A percentile compares a stretch with the other conserved stretches of the same genome.
phyloP scores from a whole-genome alignment of 1,140 invertebrate genomes.

The Bombus waltoni region DNA sequence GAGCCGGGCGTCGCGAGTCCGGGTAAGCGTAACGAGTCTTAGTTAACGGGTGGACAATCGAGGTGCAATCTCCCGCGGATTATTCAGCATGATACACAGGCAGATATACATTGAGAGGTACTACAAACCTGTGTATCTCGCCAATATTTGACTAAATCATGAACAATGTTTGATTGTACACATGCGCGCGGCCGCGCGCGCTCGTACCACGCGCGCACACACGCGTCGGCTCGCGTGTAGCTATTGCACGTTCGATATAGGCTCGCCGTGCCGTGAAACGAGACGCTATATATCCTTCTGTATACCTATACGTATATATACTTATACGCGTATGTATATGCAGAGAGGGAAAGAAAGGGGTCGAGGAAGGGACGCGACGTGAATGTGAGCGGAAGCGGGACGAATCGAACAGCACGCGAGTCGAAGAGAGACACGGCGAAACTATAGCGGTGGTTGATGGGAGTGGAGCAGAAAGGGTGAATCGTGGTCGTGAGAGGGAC shows the following conservation, averaged over 20 bases:
- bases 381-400: not conserved
- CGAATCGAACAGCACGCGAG: not conserved
- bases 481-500: no score
- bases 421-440: not conserved
- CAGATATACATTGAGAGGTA: conserved; percentile 75
- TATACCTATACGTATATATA: not conserved
- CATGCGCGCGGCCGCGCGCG: conserved; percentile 64
- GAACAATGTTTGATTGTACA: conserved; percentile 83
- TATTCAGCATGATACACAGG: conserved; percentile 79
- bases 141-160: conserved; percentile 84
- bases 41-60: conserved; percentile 73
- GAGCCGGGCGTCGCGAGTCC: conserved; percentile 2
- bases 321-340: not conserved
- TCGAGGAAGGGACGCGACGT: not conserved
- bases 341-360: not conserved
- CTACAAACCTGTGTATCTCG: conserved; percentile 82
- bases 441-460: not conserved
- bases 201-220: conserved; percentile 21
- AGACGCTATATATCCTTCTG: not conserved
- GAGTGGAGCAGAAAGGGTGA: not conserved
- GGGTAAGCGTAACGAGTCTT: conserved; percentile 64
- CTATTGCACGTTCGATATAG: conserved; percentile 32
- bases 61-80: conserved; percentile 79
- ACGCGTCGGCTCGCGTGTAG: not conserved
- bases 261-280: not conserved